Percentiles rank a stretch among this genome's conserved stretches.
Conservation (phyloP, 2,113 vertebrate genomes). For the Pomatostomus ruficeps region DNA sequence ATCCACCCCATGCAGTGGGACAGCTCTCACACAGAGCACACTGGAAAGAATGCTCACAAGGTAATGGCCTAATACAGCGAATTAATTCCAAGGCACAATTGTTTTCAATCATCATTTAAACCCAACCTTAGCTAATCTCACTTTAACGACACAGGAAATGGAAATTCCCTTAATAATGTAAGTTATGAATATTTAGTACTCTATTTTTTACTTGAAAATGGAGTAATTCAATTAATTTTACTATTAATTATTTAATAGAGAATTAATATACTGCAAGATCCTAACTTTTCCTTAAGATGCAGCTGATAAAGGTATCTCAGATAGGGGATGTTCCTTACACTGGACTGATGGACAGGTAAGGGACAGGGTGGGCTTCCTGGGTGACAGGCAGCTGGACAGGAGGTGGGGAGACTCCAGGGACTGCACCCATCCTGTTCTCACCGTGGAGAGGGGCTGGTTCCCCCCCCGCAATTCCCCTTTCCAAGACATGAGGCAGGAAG, state of each 20-base stretch:
- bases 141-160: slow-evolving; percentile 79
- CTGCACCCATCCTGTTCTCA: no score
- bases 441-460: rapidly evolving
- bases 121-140: slow-evolving; percentile 73
- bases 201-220: slow-evolving; percentile 83
- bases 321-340: rapidly evolving
- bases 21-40: neutral
- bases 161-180: slow-evolving; percentile 82
- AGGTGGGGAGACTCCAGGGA: neutral
- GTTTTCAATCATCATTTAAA: slow-evolving; percentile 77
- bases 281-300: neutral
- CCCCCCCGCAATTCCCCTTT: neutral
- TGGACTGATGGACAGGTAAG: neutral
- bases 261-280: slow-evolving; percentile 83
- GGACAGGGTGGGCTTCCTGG: neutral
- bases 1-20: neutral
- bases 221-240: slow-evolving; percentile 94
- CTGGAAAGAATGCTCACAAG: neutral
- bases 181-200: slow-evolving; percentile 94
- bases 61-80: slow-evolving; percentile 37
- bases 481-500: neutral
- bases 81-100: slow-evolving; percentile 75
- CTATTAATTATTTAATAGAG: slow-evolving; percentile 90
- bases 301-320: neutral
- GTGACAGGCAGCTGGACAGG: rapidly evolving